Evolutionary conservation across 30 jellyfish, hydroid and myxozoan genomes (phyloP), one percentile per base, ranked within the genome.

Genomic region (Cassiopea xamachana): DNA sequence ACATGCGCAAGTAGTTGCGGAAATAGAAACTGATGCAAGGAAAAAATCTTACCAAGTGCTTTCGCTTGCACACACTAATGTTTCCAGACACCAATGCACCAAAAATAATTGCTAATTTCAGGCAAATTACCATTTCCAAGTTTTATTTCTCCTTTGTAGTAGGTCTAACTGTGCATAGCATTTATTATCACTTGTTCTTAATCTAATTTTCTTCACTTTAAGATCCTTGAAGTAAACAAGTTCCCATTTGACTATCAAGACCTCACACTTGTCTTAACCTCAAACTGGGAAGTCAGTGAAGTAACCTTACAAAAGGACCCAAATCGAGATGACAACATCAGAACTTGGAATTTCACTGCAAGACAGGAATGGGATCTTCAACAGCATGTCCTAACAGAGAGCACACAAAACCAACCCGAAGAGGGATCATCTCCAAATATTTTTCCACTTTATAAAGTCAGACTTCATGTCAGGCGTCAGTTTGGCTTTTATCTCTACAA

Each of bases 331-430:
- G 91, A 89, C 91, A 89, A 89, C 46, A 89, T 89, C n/a, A 73
- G 96, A 8, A 89, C 91, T 55, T 89, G 96, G 96, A 89, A 89
- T 79, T 89, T 81, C 83, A 79, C 96, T 0, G 96, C 91, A 1
- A 46, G 96, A 44, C 96, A 80, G 59, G 91, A 79, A 67, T 79
- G 91, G 91, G 94, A 87, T 69, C 72, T 87, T 0, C 91, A 79
- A 48, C 73, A 64, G 61, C 91, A 79, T 69, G 91, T 89, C 44
- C 79, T 89, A 15, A 67, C 81, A 27, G 87, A 81, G 44, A 89
- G 91, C 58, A 80, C 96, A 2, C 81, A 71, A 46, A 89, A 64
- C 51, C 39, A 27, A 46, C 91, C 91, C 0, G 96, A 89, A 89
- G 87, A 69, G 43, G 96, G 91, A 1, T 72, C 96, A 27, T 89